Percentiles rank a stretch among this genome's conserved stretches.
These are phyloP conservation scores for Forbesichthys agassizii DNA, from an alignment of 2,113 vertebrate species.

Conservation along the genomic window DNA sequence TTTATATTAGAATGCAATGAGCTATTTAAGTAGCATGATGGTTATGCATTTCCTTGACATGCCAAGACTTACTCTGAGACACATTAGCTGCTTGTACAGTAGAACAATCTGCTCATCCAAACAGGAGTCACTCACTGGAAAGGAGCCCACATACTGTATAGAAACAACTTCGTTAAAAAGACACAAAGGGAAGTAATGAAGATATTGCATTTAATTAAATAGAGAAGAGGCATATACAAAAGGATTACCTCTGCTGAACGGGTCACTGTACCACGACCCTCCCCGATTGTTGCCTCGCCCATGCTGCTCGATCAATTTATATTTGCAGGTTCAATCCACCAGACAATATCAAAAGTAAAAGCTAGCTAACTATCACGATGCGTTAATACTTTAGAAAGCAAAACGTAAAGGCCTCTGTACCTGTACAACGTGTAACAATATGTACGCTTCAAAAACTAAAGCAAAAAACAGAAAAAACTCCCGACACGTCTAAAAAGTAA, in stretches of 20 bases:
- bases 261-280: constrained; percentile 59
- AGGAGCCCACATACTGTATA: constrained; percentile 89
- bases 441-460: too few species aligned
- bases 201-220: not conserved
- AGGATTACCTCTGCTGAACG: constrained; percentile 74
- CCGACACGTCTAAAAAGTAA: too few species aligned
- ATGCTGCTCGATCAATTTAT: constrained; percentile 37
- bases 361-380: not conserved
- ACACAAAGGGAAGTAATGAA: not conserved
- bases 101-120: constrained; percentile 80
- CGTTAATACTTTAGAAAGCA: too few species aligned
- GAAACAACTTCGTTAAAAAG: not conserved
- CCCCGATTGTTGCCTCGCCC: constrained; percentile 62
- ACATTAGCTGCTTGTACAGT: constrained; percentile 81
- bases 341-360: not conserved
- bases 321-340: not conserved
- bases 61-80: constrained; percentile 78
- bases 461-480: too few species aligned
- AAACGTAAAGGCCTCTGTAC: too few species aligned
- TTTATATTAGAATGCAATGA: accelerated
- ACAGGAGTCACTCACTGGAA: constrained; percentile 82
- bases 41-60: not conserved
- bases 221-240: not conserved
- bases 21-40: not conserved
- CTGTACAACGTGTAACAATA: too few species aligned